phyloP scores from a whole-genome alignment of 1,140 invertebrate species.

The Seison nebaliae region DNA sequence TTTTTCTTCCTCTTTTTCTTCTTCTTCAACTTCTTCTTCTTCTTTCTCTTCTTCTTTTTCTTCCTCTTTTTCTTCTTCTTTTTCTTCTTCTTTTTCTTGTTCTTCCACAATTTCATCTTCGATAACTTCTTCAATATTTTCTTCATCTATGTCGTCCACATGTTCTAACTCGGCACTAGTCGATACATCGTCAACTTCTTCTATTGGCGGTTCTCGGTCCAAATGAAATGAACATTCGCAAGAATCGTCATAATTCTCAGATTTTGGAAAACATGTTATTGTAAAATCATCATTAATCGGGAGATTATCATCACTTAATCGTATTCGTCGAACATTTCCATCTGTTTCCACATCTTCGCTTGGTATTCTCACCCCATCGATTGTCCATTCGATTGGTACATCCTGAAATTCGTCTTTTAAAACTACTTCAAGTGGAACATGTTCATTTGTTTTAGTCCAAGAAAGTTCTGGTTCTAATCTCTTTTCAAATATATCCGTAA shows the following conservation, averaged over 20 bases:
- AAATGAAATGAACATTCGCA: not conserved
- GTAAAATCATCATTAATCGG: conserved; percentile 7
- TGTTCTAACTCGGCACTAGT: not conserved
- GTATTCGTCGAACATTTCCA: no score
- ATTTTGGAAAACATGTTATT: no score
- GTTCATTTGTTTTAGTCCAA: no score
- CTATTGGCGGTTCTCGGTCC: not conserved
- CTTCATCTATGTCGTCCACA: not conserved
- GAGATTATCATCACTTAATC: no score
- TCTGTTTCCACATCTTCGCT: no score
- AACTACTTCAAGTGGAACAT: no score
- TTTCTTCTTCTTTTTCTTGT: not conserved
- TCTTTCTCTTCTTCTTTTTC: not conserved
- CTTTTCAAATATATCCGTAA: no score
- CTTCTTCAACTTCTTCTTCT: not conserved
- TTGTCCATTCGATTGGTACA: no score
- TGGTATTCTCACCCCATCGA: no score
- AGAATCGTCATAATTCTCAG: conserved; percentile 2
- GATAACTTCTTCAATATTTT: not conserved
- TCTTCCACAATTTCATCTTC: not conserved
- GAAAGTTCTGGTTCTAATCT: no score
- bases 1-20: not conserved
- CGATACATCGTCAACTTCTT: not conserved
- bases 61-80: not conserved
- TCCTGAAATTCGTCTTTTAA: no score